Evolutionary conservation across 2,113 vertebrate genomes (phyloP), one percentile per base, ranked within the genome.

Genomic region (Turnix velox): DNA sequence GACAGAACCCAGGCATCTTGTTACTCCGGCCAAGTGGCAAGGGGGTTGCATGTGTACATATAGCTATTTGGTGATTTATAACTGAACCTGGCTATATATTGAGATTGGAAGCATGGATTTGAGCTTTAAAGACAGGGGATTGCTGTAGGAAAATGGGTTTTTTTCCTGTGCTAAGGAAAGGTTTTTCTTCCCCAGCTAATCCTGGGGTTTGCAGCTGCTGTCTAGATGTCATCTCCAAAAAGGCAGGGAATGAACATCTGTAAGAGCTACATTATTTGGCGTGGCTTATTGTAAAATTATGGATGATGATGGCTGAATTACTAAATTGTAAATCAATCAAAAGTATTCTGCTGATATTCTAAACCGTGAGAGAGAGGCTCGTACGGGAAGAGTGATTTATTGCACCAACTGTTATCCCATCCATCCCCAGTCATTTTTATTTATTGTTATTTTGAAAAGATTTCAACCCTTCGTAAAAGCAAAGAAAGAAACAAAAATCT

Each of bases 301-400:
- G 87, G 76, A 85, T 93, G 74, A 79, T 93, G 91, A 94, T 94
- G 77, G 87, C 73, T 93, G 81, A 88, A 54, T 90, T 90, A 62
- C 87, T 89, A 87, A 95, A 89, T 43, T 87, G 88, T 95, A 97
- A 95, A 95, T 95, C 93, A 93, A 11, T 94, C 95, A 88, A 80
- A 75, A 71, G 75, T 58, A 57, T 80, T 91, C 52, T 86, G 89
- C 74, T 84, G 67, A 63, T 94, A 84, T 61, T 66, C 72, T 91
- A 94, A 88, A 90, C 79, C 68, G 74, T 83, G 84, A 83, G 85
- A 90, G 91, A 68, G 57, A 65, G 73, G 42, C 66, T 92, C 42
- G 16, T 58, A 76, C 35, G 33, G 87, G 90, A 88, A 30, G 81
- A 81, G 51, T 87, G 95, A 96, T 95, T 94, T 94, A 96, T 85